Conservation (phyloP, 1,140 invertebrate genomes). For the Habropoda laboriosa region DNA sequence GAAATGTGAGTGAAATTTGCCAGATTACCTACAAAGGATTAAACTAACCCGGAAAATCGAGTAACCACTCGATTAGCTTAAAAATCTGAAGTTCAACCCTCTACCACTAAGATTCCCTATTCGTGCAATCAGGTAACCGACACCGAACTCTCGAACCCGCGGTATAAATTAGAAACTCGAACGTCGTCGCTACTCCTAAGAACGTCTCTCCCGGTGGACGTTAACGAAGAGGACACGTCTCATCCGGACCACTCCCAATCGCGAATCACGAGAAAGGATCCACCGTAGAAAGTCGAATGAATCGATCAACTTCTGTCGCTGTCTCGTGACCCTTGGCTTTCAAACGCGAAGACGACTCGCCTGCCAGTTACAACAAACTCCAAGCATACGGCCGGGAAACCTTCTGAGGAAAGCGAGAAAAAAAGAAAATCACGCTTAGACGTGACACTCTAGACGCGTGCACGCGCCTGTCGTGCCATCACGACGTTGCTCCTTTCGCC, state of each 20-base stretch:
- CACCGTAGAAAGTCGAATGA: constrained; percentile 63
- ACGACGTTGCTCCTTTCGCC: constrained; percentile 47
- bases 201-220: background rate
- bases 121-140: too few relatives aligned
- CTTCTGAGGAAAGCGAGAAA: too few relatives aligned
- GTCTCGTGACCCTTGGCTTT: constrained; percentile 32
- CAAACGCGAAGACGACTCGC: constrained; percentile 15
- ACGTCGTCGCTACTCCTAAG: background rate
- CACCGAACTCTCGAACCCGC: too few relatives aligned
- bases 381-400: background rate
- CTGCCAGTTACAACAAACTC: background rate
- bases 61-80: too few relatives aligned
- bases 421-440: constrained; percentile 19
- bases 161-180: constrained; percentile 39
- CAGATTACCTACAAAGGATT: too few relatives aligned
- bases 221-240: background rate
- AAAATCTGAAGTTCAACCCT: too few relatives aligned
- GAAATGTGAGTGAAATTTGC: too few relatives aligned
- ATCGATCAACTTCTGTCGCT: constrained; percentile 47
- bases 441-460: background rate
- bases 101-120: too few relatives aligned
- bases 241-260: constrained; percentile 34
- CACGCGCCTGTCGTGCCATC: background rate
- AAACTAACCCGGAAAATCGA: too few relatives aligned
- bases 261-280: constrained; percentile 31